Evolutionary conservation across 92 coral and sea anemone species (phyloP), one percentile per base, ranked within the genome.

Genomic region (Micromussa lordhowensis): DNA sequence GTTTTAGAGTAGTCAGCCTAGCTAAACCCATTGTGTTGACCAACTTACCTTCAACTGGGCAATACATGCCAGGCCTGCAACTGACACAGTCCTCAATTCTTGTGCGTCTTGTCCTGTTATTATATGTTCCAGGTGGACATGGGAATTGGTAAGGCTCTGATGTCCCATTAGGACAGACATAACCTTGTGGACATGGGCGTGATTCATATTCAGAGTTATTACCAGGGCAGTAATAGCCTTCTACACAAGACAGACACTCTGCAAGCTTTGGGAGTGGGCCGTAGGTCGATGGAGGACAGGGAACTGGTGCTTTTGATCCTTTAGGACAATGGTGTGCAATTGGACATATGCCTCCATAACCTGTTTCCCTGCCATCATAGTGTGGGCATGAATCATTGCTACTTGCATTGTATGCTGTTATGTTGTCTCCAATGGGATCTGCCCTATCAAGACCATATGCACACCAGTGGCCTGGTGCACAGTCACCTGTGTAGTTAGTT

Each of bases 191-290:
- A 80, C 99, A 97, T 12, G 99, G 98, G 10, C 98, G 91, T 87
- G 97, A 92, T 38, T 87, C 93, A 91, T 94, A 97, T 63, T 96
- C 98, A 13, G 96, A 94, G 81, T 96, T 96, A 66, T 90, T 93
- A 28, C 96, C 99, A 44, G 99, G 99, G 87, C 99, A 97, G 79
- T 94, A 96, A 82, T 91, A 96, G 5, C 99, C 99, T 77, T 94
- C 86, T 95, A 91, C 75, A 75, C 99, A 97, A 12, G 93, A 89
- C 89, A 85, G 88, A 54, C 99, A 94, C 54, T 86, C 73, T 3
- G 95, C 64, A 26, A 96, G 93, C 85, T 94, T 96, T 35, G 93
- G 89, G 38, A 85, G 88, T 10, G 98, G 95, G 21, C 96, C 94
- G 75, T 87, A 97, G 15, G 89, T 92, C 34, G 98, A 98, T 21